These are phyloP conservation scores for Hylyphantes graminicola DNA, from an alignment of 1,140 invertebrate genomes.

Conservation along the genomic window DNA sequence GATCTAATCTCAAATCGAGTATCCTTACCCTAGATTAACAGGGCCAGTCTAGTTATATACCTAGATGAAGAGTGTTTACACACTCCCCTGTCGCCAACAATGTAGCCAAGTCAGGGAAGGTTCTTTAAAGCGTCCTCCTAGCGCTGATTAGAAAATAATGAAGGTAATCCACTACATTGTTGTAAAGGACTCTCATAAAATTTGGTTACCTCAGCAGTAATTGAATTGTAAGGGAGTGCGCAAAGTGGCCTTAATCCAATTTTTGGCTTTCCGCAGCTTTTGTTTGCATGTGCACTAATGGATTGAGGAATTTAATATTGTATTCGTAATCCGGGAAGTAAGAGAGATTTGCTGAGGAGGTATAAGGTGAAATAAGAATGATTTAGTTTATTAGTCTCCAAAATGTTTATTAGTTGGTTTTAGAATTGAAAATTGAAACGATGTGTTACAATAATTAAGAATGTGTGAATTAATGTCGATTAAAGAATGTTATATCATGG, in stretches of 20 bases:
- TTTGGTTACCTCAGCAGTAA: constrained; percentile 41
- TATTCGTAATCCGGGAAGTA: constrained; percentile 7
- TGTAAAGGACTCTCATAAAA: constrained; percentile 43
- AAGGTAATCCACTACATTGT: constrained; percentile 38
- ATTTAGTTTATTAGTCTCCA: neutral
- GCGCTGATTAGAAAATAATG: constrained; percentile 47
- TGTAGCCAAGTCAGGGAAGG: neutral
- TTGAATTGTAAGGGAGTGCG: constrained; percentile 30
- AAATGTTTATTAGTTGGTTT: neutral
- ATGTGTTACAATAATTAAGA: too few relatives aligned
- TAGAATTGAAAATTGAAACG: too few relatives aligned
- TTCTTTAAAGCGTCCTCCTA: constrained; percentile 31
- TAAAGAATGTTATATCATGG: too few relatives aligned
- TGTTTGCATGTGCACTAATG: constrained; percentile 25
- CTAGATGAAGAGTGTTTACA: too few relatives aligned
- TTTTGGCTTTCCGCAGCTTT: constrained; percentile 42
- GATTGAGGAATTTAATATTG: constrained; percentile 28
- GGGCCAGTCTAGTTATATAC: too few relatives aligned
- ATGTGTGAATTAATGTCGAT: too few relatives aligned
- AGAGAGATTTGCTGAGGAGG: neutral
- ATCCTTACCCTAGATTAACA: too few relatives aligned
- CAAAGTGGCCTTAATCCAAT: constrained; percentile 39
- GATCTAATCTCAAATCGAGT: too few relatives aligned
- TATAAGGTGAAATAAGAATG: neutral
- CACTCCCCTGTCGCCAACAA: neutral